Base-by-base conservation (phyloP, 2,797 vertebrate species). In the Vespertilio murinus region DNA sequence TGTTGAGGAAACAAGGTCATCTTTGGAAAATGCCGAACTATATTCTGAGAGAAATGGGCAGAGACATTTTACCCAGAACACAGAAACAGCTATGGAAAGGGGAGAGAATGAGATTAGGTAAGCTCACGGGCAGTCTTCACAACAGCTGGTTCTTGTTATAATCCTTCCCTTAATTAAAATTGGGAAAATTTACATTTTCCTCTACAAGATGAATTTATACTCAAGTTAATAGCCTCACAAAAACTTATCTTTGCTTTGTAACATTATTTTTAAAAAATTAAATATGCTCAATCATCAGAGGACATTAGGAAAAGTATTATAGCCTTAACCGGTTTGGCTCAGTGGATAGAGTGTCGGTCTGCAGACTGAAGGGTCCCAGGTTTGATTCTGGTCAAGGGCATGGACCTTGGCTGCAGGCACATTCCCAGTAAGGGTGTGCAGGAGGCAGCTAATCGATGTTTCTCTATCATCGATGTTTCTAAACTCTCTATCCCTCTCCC, bases 71-170 rank as follows among this genome's bases (percentile, higher is more conserved):
- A 88, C 22, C 42, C 10, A 90, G 73, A 94, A 88, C 64, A 83
- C 45, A 90, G 82, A 86, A 74, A 83, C 38, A 91, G 75, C 28
- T 79, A 42, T 8, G 3, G n/a, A 80, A 8, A 89, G 18, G 38
- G 80, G 40, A 78, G 23, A 84, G 13, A 33, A 38, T 33, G 13
- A 71, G n/a, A 30, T 56, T 93, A 94, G 74, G 56, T 35, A 92
- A 95, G 92, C 35, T 88, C 89, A 95, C 7, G 54, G 70, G 74
- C 42, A 91, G 38, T 22, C 23, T 93, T 93, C 17, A 87, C 38
- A 94, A 85, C 70, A 97, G 52, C 83, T 96, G 86, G n/a, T 87
- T 96, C 86, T 93, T 90, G 35, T 82, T 96, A 97, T 81, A 97
- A 95, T 81, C 96, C 80, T 75, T 94, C 77, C 85, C 70, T 93